Percentiles rank a stretch among this genome's conserved stretches.
phyloP scores from a whole-genome alignment of 2,888 invertebrate genomes.

The Kuschelorhynchus macadamiae region DNA sequence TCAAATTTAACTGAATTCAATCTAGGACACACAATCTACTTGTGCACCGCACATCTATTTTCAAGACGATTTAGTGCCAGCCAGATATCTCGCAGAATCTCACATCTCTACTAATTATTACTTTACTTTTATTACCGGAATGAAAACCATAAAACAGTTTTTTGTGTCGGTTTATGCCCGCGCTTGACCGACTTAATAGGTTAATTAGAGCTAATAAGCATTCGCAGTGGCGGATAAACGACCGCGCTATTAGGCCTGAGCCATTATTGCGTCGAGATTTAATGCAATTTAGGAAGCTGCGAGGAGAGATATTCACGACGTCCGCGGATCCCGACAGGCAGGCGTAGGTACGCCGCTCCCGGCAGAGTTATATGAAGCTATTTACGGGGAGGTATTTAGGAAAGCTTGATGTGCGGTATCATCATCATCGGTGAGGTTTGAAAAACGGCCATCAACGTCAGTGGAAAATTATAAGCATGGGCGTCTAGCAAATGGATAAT shows the following conservation, averaged over 20 bases:
- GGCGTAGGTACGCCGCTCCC: not conserved
- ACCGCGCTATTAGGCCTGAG: constrained; percentile 27
- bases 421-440: too few relatives aligned
- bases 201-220: constrained; percentile 48
- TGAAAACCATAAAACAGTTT: constrained; percentile 38
- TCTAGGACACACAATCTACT: too few relatives aligned
- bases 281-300: constrained; percentile 37
- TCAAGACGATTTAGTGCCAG: too few relatives aligned
- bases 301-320: not conserved
- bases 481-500: too few relatives aligned
- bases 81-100: constrained; percentile 10
- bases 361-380: constrained; percentile 5
- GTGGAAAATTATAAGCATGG: too few relatives aligned
- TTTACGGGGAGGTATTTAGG: not conserved
- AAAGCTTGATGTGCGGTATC: not conserved
- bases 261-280: constrained; percentile 29
- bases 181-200: constrained; percentile 45
- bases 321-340: constrained; percentile 8
- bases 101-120: constrained; percentile 37
- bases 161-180: constrained; percentile 37
- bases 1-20: too few relatives aligned
- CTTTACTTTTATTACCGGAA: constrained; percentile 39
- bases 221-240: constrained; percentile 40
- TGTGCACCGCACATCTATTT: too few relatives aligned
- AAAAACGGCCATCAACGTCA: too few relatives aligned